phyloP scores from a whole-genome alignment of 1,140 invertebrate species.

The Andrena cerasifolii region DNA sequence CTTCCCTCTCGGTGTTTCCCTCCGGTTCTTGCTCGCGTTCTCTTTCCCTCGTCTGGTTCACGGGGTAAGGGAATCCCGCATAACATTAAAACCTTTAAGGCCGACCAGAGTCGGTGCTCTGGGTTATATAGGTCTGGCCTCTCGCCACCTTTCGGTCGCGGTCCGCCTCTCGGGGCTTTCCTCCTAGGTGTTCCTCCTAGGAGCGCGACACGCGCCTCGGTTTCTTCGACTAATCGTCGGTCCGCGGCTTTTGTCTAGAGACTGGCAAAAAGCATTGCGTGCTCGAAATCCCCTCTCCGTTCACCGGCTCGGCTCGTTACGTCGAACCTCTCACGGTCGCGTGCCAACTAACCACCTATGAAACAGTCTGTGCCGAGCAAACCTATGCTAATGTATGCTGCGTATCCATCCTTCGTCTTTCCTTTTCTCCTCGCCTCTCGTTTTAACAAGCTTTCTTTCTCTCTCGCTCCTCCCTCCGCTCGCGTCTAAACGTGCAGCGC shows the following conservation, averaged over 20 bases:
- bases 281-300: slow-evolving; percentile 56
- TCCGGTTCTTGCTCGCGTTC: not conserved
- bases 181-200: too few species aligned
- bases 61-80: slow-evolving; percentile 75
- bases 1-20: slow-evolving; percentile 17
- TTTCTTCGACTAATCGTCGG: slow-evolving; percentile 6
- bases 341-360: slow-evolving; percentile 68
- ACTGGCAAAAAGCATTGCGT: slow-evolving; percentile 61
- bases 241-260: slow-evolving; percentile 49
- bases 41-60: slow-evolving; percentile 65
- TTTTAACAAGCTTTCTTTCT: slow-evolving; percentile 18
- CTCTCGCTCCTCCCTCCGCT: too few species aligned
- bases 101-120: slow-evolving; percentile 45
- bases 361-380: slow-evolving; percentile 66
- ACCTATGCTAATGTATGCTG: slow-evolving; percentile 71
- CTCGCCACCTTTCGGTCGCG: too few species aligned
- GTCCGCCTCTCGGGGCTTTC: too few species aligned
- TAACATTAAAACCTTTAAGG: slow-evolving; percentile 76
- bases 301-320: slow-evolving; percentile 39
- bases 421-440: slow-evolving; percentile 8
- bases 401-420: slow-evolving; percentile 52
- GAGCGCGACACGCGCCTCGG: slow-evolving; percentile 36
- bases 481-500: too few species aligned
- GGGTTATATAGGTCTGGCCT: too few species aligned
- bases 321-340: slow-evolving; percentile 65